Percentiles rank a stretch among this genome's conserved stretches.
phyloP scores from a whole-genome alignment of 2,888 invertebrate genomes.

The Theodoxus fluviatilis region DNA sequence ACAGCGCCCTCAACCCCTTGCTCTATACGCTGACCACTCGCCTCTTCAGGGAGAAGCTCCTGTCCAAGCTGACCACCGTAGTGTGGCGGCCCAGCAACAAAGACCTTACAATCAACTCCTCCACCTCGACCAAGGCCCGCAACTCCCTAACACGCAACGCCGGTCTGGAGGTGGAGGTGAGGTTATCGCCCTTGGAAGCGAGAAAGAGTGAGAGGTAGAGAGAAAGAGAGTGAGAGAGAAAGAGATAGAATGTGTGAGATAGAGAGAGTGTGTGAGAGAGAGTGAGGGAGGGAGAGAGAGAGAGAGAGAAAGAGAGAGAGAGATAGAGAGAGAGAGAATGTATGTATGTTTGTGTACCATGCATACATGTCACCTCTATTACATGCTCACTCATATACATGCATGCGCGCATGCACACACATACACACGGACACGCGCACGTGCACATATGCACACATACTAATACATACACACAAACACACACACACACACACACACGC shows the following conservation, averaged over 20 bases:
- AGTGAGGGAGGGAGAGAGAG: background rate
- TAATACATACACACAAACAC: no score
- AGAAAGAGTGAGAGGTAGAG: background rate
- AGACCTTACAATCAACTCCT: conserved; percentile 25
- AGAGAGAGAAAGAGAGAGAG: background rate
- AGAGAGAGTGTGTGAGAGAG: background rate
- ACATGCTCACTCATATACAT: no score
- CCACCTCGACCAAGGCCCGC: conserved; percentile 11
- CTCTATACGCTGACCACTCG: conserved; percentile 41
- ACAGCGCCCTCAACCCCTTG: conserved; percentile 41
- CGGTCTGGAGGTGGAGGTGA: conserved; percentile 16
- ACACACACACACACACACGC: no score
- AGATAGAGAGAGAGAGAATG: background rate
- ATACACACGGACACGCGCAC: no score
- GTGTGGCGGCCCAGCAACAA: conserved; percentile 31
- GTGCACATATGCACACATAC: no score
- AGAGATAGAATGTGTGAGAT: background rate
- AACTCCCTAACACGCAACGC: conserved; percentile 1
- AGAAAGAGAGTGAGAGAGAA: background rate
- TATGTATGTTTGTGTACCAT: no score
- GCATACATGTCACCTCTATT: no score
- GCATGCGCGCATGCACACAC: no score
- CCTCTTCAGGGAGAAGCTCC: conserved; percentile 37
- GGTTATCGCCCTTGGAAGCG: background rate
- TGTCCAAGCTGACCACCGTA: conserved; percentile 37